These are phyloP conservation scores for Malacoraja senta DNA, from an alignment of 2,797 vertebrate species.

Conservation along the genomic window DNA sequence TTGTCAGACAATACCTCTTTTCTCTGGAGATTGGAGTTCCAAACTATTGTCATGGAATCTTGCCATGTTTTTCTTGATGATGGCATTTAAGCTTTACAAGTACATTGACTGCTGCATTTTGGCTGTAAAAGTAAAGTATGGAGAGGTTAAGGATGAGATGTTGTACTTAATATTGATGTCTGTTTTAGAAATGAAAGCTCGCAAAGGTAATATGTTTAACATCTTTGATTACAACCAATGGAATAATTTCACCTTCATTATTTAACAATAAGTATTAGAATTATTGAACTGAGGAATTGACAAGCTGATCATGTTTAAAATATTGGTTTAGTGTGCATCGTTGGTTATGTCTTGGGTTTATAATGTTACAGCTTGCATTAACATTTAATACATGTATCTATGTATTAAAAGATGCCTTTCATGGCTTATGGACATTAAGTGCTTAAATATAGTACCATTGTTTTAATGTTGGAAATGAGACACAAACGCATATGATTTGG, in stretches of 20 bases:
- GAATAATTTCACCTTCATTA: neutral
- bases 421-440: too few species aligned
- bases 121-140: neutral
- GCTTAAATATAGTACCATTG: neutral
- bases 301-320: neutral
- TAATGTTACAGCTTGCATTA: neutral
- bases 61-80: neutral
- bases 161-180: neutral
- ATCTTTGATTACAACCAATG: neutral
- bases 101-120: neutral
- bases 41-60: too few species aligned
- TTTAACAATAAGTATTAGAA: neutral
- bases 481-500: neutral
- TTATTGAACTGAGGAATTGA: neutral
- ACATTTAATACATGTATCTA: too few species aligned
- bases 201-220: neutral
- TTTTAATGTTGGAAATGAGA: neutral
- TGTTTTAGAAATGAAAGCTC: neutral
- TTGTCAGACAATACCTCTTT: constrained; percentile 8
- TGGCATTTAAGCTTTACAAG: neutral
- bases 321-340: neutral
- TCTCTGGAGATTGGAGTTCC: neutral
- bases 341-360: neutral
- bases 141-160: neutral
- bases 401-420: too few species aligned